phyloP scores from a whole-genome alignment of 2,797 vertebrate species.

The Onychomys arenicola region DNA sequence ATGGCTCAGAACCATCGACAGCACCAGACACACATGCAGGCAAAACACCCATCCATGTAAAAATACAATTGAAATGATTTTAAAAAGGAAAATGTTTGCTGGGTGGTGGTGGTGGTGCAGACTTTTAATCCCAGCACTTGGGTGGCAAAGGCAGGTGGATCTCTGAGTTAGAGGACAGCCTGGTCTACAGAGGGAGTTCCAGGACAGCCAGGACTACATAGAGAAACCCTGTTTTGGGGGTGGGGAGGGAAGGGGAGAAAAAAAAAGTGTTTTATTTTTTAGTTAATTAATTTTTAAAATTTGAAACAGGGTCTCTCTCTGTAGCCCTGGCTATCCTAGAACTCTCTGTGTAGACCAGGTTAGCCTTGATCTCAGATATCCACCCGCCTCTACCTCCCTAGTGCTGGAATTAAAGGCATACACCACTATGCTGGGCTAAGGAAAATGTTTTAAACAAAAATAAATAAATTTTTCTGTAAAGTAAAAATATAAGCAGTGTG shows the following conservation, averaged over 20 bases:
- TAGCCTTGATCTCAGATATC: background rate
- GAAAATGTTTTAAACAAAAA: background rate
- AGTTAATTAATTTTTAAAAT: background rate
- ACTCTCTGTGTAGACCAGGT: background rate
- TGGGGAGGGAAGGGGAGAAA: too few species aligned
- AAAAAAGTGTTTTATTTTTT: too few species aligned
- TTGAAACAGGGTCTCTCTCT: background rate
- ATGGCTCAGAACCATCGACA: background rate
- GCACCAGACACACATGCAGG: background rate
- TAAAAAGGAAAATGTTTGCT: background rate
- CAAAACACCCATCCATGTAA: background rate
- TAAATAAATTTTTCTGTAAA: conserved; percentile 46
- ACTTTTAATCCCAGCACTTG: background rate
- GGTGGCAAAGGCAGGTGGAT: background rate
- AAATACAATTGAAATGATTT: background rate
- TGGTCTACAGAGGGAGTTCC: background rate
- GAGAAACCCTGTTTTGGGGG: background rate
- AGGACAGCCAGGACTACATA: background rate
- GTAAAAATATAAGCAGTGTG: background rate
- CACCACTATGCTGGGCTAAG: background rate
- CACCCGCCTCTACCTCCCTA: background rate
- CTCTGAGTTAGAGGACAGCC: background rate
- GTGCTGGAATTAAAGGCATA: background rate
- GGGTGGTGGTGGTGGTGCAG: background rate
- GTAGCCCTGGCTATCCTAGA: background rate